phyloP scores from a whole-genome alignment of 2,888 invertebrate species.

The Himalopsyche kuldschensis region DNA sequence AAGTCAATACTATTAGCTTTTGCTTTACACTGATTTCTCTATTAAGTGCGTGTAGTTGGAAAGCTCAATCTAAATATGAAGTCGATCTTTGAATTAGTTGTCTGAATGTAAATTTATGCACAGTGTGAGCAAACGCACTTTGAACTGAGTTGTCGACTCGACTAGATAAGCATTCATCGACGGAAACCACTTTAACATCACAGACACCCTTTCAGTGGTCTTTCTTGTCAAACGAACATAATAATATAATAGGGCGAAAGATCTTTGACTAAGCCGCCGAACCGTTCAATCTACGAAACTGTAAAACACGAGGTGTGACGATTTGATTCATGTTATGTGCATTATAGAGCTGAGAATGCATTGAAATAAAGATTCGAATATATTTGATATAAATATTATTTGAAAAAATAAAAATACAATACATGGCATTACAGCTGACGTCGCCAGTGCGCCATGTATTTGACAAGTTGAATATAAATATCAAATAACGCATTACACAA shows the following conservation, averaged over 20 bases:
- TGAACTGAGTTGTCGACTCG: neutral
- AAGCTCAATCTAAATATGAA: neutral
- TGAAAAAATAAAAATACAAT: too few relatives aligned
- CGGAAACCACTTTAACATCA: neutral
- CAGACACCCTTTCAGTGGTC: neutral
- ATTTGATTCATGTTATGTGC: too few relatives aligned
- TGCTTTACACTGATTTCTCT: neutral
- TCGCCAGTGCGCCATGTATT: too few relatives aligned
- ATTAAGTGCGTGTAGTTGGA: neutral
- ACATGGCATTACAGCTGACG: too few relatives aligned
- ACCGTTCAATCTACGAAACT: neutral
- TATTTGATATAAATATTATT: too few relatives aligned
- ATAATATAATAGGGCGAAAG: neutral
- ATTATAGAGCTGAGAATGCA: too few relatives aligned
- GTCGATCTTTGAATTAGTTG: neutral
- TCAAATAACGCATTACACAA: too few relatives aligned
- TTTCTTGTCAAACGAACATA: neutral
- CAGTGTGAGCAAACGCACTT: neutral
- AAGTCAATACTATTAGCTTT: too few relatives aligned
- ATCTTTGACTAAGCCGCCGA: neutral
- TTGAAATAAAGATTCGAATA: too few relatives aligned
- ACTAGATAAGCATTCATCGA: neutral
- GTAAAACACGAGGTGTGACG: neutral
- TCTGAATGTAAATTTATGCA: neutral
- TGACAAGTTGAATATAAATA: too few relatives aligned